phyloP scores from a whole-genome alignment of 30 jellyfish, hydroid and myxozoan genomes.

The Aurelia aurita complex sp. Pacific region DNA sequence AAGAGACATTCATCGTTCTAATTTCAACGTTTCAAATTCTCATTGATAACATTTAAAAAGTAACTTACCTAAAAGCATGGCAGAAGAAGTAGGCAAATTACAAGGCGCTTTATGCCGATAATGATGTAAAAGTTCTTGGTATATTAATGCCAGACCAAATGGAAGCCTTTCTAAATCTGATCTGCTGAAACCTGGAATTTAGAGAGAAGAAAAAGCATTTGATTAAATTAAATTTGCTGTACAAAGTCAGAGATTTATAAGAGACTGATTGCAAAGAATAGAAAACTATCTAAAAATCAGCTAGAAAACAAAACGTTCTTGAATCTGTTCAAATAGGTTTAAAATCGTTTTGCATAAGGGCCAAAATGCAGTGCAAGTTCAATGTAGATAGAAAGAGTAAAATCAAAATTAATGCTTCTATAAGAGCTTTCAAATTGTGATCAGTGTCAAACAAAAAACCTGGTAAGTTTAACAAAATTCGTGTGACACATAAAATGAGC shows the following conservation, averaged over 20 bases:
- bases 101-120: slow-evolving; percentile 55
- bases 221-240: not conserved
- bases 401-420: too few species aligned
- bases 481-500: too few species aligned
- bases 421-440: too few species aligned
- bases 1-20: not conserved
- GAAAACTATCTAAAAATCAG: too few species aligned
- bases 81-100: slow-evolving; percentile 33
- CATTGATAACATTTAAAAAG: not conserved
- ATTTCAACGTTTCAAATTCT: not conserved
- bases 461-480: too few species aligned
- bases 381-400: too few species aligned
- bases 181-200: slow-evolving; percentile 36
- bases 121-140: slow-evolving; percentile 80
- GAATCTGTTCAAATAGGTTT: too few species aligned
- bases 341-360: too few species aligned
- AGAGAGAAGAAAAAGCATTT: not conserved
- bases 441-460: too few species aligned
- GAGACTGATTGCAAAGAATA: not conserved
- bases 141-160: slow-evolving; percentile 77
- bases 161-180: slow-evolving; percentile 81
- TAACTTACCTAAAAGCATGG: slow-evolving; percentile 36
- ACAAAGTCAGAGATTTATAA: not conserved
- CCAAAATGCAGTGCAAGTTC: too few species aligned
- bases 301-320: too few species aligned